Conservation (phyloP, 2,888 invertebrate genomes). For the Oxytorus armatus region DNA sequence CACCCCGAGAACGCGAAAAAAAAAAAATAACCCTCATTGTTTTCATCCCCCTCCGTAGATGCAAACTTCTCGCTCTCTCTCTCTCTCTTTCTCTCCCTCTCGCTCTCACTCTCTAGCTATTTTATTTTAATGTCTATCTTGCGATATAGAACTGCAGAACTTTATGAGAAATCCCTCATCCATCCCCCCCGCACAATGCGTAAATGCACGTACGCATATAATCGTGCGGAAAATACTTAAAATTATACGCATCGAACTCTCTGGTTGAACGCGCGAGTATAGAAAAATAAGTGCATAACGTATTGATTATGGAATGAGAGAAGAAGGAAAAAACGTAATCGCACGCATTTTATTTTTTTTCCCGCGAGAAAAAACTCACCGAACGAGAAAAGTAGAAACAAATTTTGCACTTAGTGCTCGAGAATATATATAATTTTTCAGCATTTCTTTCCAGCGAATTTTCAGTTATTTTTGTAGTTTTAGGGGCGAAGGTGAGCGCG, state of each 20-base stretch:
- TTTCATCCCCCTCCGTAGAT: slow-evolving; percentile 34
- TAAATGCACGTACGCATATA: slow-evolving; percentile 2
- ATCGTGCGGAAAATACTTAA: slow-evolving; percentile 32
- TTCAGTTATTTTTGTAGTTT: too few species aligned
- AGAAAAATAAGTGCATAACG: slow-evolving; percentile 20
- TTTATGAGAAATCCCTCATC: slow-evolving; percentile 10
- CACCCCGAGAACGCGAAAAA: slow-evolving; percentile 15
- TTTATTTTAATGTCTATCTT: slow-evolving; percentile 7
- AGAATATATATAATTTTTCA: too few species aligned
- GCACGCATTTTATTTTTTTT: background rate
- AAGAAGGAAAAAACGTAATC: slow-evolving; percentile 7
- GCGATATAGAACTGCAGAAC: slow-evolving; percentile 21
- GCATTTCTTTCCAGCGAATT: too few species aligned
- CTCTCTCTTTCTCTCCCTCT: slow-evolving; percentile 4
- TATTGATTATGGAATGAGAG: slow-evolving; percentile 14
- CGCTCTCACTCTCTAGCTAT: background rate
- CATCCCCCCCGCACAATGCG: background rate
- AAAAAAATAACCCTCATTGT: slow-evolving; percentile 19
- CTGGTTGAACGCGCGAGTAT: background rate
- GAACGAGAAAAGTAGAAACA: background rate
- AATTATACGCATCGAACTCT: slow-evolving; percentile 42
- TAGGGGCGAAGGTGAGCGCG: too few species aligned
- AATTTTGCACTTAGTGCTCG: background rate
- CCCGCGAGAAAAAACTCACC: background rate
- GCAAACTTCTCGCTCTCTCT: slow-evolving; percentile 15